Percentiles rank a stretch among this genome's conserved stretches.
These are phyloP conservation scores for Anguilla marmorata DNA, from an alignment of 2,797 vertebrate species.

Conservation along the genomic window DNA sequence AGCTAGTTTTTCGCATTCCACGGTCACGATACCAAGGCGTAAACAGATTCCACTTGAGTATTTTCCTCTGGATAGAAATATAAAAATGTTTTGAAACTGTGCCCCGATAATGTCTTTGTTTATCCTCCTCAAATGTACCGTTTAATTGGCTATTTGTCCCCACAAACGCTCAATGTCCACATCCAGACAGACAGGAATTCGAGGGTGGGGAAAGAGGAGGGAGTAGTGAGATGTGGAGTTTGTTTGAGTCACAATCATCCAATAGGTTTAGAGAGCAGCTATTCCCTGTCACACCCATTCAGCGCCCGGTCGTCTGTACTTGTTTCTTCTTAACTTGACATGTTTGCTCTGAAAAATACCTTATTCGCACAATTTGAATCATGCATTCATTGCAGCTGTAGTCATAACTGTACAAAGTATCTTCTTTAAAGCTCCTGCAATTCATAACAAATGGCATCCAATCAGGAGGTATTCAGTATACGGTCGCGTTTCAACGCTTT, in stretches of 20 bases:
- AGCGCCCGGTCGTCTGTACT: not conserved
- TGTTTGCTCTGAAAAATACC: not conserved
- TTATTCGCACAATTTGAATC: not conserved
- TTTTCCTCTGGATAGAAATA: slow-evolving; percentile 26
- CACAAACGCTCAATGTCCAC: slow-evolving; percentile 33
- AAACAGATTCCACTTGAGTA: not conserved
- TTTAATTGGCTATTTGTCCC: slow-evolving; percentile 52
- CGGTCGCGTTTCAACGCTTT: not conserved
- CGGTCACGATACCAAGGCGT: not conserved
- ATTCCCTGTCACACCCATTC: not conserved
- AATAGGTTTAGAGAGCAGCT: slow-evolving; percentile 33
- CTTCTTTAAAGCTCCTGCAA: not conserved
- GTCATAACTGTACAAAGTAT: not conserved
- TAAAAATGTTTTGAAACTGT: not conserved
- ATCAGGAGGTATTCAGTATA: not conserved
- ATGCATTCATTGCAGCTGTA: not conserved
- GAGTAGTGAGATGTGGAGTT: not conserved
- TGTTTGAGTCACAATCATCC: not conserved
- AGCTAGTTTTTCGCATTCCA: not conserved
- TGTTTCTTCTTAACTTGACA: not conserved
- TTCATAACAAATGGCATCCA: not conserved
- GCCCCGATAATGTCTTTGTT: slow-evolving; percentile 28
- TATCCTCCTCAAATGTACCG: slow-evolving; percentile 38
- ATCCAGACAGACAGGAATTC: slow-evolving; percentile 67
- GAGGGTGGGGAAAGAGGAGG: slow-evolving; percentile 61